phyloP scores from a whole-genome alignment of 2,888 invertebrate genomes.

The Seladonia tumulorum region DNA sequence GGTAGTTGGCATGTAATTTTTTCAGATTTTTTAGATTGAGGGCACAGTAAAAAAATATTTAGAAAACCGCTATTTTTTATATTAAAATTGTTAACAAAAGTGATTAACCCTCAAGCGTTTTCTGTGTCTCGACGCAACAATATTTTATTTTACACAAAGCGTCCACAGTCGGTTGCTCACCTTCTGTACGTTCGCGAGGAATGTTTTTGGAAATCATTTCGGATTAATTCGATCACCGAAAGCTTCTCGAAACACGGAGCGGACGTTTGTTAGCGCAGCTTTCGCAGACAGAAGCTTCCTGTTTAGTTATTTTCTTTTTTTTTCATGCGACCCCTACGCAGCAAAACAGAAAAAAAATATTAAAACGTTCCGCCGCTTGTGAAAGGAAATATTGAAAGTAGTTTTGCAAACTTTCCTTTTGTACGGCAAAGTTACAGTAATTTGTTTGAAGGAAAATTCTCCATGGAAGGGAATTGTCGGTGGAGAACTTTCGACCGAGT shows the following conservation, averaged over 20 bases:
- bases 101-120: too few species aligned
- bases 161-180: too few species aligned
- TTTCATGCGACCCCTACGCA: background rate
- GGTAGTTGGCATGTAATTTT: too few species aligned
- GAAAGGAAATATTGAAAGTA: conserved; percentile 9
- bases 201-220: too few species aligned
- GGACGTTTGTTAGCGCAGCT: background rate
- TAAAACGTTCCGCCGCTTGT: background rate
- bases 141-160: too few species aligned
- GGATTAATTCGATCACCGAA: too few species aligned
- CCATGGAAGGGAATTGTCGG: background rate
- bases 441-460: conserved; percentile 19
- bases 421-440: conserved; percentile 10
- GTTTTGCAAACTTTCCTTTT: conserved; percentile 14
- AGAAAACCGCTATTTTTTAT: too few species aligned
- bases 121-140: too few species aligned
- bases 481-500: background rate
- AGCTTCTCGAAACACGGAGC: too few species aligned
- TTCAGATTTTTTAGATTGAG: accelerated
- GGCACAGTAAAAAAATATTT: too few species aligned
- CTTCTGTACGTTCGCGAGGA: too few species aligned
- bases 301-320: background rate
- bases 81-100: too few species aligned
- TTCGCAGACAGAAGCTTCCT: background rate
- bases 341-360: background rate